Evolutionary conservation across 2,797 vertebrate species (phyloP).

Genomic region (Nyctalus aviator): DNA sequence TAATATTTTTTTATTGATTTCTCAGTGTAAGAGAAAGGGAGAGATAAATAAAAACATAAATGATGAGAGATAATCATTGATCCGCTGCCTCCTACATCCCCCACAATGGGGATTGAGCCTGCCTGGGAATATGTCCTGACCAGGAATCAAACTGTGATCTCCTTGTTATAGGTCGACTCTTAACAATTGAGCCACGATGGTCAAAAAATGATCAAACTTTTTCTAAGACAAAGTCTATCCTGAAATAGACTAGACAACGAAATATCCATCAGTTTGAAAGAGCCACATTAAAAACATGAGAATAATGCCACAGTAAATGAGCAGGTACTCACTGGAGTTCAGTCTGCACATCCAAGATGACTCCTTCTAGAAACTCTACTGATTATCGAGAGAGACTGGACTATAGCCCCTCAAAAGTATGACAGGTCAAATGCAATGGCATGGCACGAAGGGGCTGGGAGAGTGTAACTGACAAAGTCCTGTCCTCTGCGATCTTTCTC

Average conservation of each 20-base stretch:
- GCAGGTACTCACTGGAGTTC: not conserved
- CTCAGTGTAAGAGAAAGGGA: too few species aligned
- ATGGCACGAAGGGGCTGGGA: rapidly evolving
- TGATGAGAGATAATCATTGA: too few species aligned
- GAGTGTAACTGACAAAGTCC: not conserved
- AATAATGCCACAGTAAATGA: too few species aligned
- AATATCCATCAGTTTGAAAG: not conserved
- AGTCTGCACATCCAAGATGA: not conserved
- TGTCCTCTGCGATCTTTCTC: not conserved
- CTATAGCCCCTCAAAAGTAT: not conserved
- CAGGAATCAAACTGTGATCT: too few species aligned
- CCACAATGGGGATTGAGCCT: too few species aligned
- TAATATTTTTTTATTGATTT: too few species aligned
- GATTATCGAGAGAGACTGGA: not conserved
- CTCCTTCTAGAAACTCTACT: not conserved
- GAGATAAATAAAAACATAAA: too few species aligned
- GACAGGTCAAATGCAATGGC: rapidly evolving
- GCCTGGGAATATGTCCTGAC: too few species aligned
- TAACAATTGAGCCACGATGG: too few species aligned
- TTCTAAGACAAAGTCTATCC: not conserved
- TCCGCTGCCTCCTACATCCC: too few species aligned
- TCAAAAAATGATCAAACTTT: not conserved
- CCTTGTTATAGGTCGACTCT: too few species aligned
- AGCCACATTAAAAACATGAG: not conserved
- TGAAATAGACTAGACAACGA: not conserved